These are phyloP conservation scores for Zaprionus davidi DNA, from an alignment of 1,140 invertebrate genomes.

Conservation along the genomic window DNA sequence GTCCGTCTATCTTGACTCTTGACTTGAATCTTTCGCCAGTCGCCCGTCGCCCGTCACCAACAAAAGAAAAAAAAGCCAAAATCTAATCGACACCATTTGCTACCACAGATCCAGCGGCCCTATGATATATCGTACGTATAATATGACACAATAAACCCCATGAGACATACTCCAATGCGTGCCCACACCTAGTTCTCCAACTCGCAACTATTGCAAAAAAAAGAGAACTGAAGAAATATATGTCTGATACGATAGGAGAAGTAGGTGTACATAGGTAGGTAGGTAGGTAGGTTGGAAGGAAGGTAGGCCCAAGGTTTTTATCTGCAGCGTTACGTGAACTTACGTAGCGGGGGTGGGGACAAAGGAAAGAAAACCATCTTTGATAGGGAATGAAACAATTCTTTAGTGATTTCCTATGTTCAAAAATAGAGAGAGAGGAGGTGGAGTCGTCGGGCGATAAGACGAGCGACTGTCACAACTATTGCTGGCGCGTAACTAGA, in stretches of 20 bases:
- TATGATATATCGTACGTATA: constrained; percentile 21
- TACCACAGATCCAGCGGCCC: constrained; percentile 27
- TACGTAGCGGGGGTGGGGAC: background rate
- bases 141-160: constrained; percentile 21
- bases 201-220: constrained; percentile 28
- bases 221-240: background rate
- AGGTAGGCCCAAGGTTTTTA: constrained; percentile 35
- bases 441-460: background rate
- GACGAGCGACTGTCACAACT: constrained; percentile 45
- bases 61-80: constrained; percentile 21
- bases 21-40: constrained; percentile 17
- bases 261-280: background rate
- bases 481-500: constrained; percentile 65
- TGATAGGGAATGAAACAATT: constrained; percentile 29
- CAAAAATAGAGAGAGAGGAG: constrained; percentile 44
- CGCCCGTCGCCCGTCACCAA: constrained; percentile 28
- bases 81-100: constrained; percentile 60
- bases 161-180: constrained; percentile 4
- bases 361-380: constrained; percentile 26
- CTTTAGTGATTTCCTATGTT: constrained; percentile 76
- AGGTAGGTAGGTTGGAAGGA: constrained; percentile 18
- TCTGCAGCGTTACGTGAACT: constrained; percentile 27
- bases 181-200: constrained; percentile 26
- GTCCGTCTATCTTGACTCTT: constrained; percentile 23
- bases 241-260: constrained; percentile 7